Evolutionary conservation across 1,140 invertebrate genomes (phyloP).

Genomic region (Eriocheir sinensis): DNA sequence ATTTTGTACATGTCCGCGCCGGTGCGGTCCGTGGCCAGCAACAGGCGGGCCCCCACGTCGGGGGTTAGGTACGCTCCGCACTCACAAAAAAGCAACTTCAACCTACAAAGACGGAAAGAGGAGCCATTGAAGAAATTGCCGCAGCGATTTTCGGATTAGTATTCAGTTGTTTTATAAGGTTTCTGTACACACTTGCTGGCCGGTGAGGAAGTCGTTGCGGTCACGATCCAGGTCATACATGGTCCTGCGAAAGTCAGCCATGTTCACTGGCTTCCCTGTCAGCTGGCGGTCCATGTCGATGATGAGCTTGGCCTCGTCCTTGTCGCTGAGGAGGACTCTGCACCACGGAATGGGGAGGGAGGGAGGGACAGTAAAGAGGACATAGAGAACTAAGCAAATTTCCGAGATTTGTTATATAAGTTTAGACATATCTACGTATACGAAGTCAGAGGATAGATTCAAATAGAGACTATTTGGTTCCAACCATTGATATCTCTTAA

Average conservation of each 20-base stretch:
- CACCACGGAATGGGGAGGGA: not conserved
- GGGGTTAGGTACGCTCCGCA: constrained; percentile 66
- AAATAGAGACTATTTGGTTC: too few relatives aligned
- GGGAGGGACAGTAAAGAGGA: not conserved
- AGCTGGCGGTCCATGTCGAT: constrained; percentile 63
- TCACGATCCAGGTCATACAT: constrained; percentile 75
- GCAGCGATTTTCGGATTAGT: too few relatives aligned
- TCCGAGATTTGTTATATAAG: too few relatives aligned
- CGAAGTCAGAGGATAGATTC: too few relatives aligned
- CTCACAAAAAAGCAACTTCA: constrained; percentile 48
- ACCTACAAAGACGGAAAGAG: constrained; percentile 62
- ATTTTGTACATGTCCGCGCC: constrained; percentile 71
- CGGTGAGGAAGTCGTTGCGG: constrained; percentile 69
- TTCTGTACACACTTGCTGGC: constrained; percentile 46
- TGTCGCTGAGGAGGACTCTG: constrained; percentile 73
- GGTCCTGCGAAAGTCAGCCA: constrained; percentile 69
- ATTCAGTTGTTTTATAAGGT: not conserved
- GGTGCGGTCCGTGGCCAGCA: constrained; percentile 70
- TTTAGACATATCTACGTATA: too few relatives aligned
- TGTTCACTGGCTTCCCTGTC: constrained; percentile 57
- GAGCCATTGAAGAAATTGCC: too few relatives aligned
- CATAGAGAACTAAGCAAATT: too few relatives aligned
- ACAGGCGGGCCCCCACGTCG: constrained; percentile 58
- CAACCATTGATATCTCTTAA: too few relatives aligned
- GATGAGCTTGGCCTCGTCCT: constrained; percentile 62